A percentile compares a stretch with the other conserved stretches of the same genome.
Evolutionary conservation across 2,113 vertebrate genomes (phyloP).

Genomic region (Rhinoderma darwinii): DNA sequence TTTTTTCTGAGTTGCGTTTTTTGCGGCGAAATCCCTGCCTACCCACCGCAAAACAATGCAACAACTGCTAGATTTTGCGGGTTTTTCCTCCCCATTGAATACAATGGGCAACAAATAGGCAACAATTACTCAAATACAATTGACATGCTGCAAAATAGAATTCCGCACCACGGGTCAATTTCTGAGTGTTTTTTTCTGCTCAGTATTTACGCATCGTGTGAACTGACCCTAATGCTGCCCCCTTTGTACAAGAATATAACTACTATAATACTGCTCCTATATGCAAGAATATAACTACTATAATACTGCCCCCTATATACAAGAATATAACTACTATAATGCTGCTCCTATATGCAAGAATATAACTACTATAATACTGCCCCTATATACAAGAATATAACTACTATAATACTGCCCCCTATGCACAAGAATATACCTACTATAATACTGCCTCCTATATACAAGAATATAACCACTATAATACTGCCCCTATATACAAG

Average conservation of each 20-base stretch:
- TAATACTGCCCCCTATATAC: background rate
- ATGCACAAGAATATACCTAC: background rate
- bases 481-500: constrained; percentile 5
- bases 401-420: constrained; percentile 6
- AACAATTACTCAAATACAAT: too few relatives aligned
- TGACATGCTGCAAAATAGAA: too few relatives aligned
- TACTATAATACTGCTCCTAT: constrained; percentile 18
- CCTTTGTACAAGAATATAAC: constrained; percentile 10
- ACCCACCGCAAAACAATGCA: too few relatives aligned
- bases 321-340: constrained; percentile 16
- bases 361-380: constrained; percentile 6
- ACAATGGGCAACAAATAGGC: too few relatives aligned
- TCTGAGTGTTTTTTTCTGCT: too few relatives aligned
- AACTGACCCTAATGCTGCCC: too few relatives aligned
- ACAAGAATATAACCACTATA: constrained; percentile 6
- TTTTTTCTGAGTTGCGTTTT: too few relatives aligned
- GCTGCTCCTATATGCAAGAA: background rate
- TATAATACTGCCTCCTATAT: background rate
- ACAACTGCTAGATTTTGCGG: too few relatives aligned
- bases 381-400: background rate
- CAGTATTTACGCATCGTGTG: too few relatives aligned
- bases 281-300: constrained; percentile 2
- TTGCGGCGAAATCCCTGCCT: too few relatives aligned
- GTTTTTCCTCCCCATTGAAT: too few relatives aligned
- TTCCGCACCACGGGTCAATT: too few relatives aligned